A percentile compares a stretch with the other conserved stretches of the same genome.
Evolutionary conservation across 1,140 invertebrate genomes (phyloP).

Genomic region (Drosophila bocqueti): DNA sequence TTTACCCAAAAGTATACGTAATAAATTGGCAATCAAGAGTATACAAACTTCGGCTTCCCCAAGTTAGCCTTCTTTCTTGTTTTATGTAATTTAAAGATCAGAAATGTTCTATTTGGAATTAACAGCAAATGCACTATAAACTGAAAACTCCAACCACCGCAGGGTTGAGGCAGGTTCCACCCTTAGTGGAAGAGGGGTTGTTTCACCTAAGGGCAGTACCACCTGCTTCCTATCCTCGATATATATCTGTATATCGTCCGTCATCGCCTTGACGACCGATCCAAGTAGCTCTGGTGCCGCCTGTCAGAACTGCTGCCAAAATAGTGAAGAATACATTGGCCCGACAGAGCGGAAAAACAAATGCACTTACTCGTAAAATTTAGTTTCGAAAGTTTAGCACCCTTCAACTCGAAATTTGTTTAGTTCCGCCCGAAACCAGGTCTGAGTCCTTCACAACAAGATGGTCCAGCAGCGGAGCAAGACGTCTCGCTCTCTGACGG

Average conservation of each 20-base stretch:
- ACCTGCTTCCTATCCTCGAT: constrained; percentile 3
- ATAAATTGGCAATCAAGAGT: too few species aligned
- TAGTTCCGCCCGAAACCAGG: constrained; percentile 6
- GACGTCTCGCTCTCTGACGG: constrained; percentile 11
- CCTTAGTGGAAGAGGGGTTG: neutral
- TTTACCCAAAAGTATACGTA: too few species aligned
- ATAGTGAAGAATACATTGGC: constrained; percentile 16
- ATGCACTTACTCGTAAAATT: constrained; percentile 30
- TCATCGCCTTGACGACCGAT: constrained; percentile 28
- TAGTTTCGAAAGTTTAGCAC: constrained; percentile 25
- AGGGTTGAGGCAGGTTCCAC: constrained; percentile 15
- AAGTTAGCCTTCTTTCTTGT: too few species aligned
- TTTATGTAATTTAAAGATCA: too few species aligned
- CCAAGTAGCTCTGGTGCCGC: constrained; percentile 13
- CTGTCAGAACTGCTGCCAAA: constrained; percentile 8
- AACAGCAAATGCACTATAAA: neutral
- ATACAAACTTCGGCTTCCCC: too few species aligned
- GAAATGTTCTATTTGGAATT: neutral
- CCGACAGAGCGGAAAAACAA: constrained; percentile 1
- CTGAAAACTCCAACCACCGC: neutral
- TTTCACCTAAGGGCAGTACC: neutral
- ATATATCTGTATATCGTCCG: neutral
- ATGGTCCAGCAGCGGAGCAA: constrained; percentile 48
- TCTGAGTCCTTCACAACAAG: neutral
- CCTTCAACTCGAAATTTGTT: constrained; percentile 15